A percentile compares a stretch with the other conserved stretches of the same genome.
phyloP scores from a whole-genome alignment of 2,888 invertebrate genomes.

The Gerris lacustris region DNA sequence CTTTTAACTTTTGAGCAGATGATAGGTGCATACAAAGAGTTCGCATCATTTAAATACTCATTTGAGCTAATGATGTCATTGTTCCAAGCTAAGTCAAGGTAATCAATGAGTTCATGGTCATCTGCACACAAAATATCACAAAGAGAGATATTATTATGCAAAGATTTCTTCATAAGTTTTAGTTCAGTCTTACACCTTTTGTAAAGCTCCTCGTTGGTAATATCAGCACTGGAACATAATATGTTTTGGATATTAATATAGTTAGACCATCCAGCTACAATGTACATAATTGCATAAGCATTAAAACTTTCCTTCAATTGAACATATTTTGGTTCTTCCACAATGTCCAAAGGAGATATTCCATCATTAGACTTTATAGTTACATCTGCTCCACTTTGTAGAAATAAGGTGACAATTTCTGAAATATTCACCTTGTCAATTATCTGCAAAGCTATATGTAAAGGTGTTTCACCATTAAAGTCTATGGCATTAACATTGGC shows the following conservation, averaged over 20 bases:
- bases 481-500: background rate
- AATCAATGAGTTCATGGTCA: background rate
- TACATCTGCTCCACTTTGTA: background rate
- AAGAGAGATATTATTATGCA: background rate
- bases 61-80: background rate
- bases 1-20: background rate
- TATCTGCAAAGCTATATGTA: background rate
- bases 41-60: background rate
- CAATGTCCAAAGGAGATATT: background rate
- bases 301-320: too few relatives aligned
- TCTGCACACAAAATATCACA: background rate
- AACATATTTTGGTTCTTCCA: background rate
- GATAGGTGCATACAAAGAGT: background rate
- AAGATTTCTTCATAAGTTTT: background rate
- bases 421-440: background rate
- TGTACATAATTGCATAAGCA: too few relatives aligned
- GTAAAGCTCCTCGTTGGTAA: background rate
- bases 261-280: background rate
- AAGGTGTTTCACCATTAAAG: background rate
- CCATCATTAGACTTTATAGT: background rate
- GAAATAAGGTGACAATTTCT: background rate
- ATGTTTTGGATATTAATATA: background rate
- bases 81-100: background rate
- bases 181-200: background rate
- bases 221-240: background rate